Conservation (phyloP, 2,113 vertebrate genomes). For the Falco punctatus region DNA sequence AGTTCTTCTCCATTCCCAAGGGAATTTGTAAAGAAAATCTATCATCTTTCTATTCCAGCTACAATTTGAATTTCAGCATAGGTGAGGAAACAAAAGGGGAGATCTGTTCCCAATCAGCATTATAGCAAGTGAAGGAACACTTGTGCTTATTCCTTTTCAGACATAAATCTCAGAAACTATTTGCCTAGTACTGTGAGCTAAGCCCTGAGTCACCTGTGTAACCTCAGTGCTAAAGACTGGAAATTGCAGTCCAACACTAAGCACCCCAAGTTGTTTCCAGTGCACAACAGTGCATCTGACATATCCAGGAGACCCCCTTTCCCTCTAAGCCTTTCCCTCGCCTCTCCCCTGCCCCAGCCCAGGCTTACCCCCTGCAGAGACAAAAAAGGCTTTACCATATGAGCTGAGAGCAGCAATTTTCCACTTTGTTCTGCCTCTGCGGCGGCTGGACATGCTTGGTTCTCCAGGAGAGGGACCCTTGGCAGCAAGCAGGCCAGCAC, state of each 20-base stretch:
- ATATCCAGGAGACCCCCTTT: too few species aligned
- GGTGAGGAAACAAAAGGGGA: background rate
- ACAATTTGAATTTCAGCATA: background rate
- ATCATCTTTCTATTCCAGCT: background rate
- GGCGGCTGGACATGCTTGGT: background rate
- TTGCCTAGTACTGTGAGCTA: background rate
- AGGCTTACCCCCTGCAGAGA: background rate
- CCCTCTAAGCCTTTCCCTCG: background rate
- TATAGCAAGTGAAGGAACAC: background rate
- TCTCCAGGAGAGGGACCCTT: background rate
- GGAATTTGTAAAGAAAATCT: background rate
- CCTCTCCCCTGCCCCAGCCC: background rate
- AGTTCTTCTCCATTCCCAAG: background rate
- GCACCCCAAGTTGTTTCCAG: background rate
- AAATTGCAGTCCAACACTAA: too few species aligned
- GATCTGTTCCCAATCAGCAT: background rate
- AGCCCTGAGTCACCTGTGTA: accelerated
- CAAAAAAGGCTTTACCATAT: background rate
- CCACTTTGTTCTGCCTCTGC: background rate
- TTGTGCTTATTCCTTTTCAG: background rate
- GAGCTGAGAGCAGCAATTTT: accelerated
- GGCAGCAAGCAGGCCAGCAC: background rate
- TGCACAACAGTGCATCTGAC: too few species aligned
- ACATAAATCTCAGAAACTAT: background rate
- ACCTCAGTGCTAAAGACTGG: background rate